Evolutionary conservation across 2,797 vertebrate genomes (phyloP).

Genomic region (Aplochiton taeniatus): DNA sequence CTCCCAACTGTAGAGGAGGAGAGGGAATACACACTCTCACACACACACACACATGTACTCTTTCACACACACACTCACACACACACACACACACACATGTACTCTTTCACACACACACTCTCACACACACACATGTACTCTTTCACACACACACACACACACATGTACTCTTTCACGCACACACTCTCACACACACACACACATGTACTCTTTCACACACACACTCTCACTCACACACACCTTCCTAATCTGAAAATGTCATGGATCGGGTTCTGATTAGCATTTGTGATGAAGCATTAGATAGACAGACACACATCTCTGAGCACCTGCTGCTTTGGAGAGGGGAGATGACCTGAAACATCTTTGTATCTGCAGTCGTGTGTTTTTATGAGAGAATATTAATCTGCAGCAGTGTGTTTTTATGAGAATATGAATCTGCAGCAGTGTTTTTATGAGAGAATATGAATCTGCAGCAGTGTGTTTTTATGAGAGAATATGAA

Average conservation of each 20-base stretch:
- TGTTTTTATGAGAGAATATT: no score
- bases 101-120: not conserved
- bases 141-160: not conserved
- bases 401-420: not conserved
- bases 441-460: no score
- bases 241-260: constrained; percentile 4
- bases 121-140: not conserved
- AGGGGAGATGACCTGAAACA: not conserved
- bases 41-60: not conserved
- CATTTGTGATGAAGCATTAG: constrained; percentile 8
- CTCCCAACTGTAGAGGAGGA: not conserved
- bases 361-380: not conserved
- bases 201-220: not conserved
- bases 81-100: not conserved
- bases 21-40: not conserved
- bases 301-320: not conserved
- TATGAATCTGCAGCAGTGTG: no score
- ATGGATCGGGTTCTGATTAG: not conserved
- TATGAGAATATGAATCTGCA: no score
- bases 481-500: no score
- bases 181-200: not conserved
- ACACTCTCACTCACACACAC: not conserved
- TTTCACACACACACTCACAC: not conserved
- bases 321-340: not conserved
- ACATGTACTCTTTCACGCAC: not conserved